Base-by-base conservation (phyloP, 2,888 invertebrate species). In the Drosophila pegasa region DNA sequence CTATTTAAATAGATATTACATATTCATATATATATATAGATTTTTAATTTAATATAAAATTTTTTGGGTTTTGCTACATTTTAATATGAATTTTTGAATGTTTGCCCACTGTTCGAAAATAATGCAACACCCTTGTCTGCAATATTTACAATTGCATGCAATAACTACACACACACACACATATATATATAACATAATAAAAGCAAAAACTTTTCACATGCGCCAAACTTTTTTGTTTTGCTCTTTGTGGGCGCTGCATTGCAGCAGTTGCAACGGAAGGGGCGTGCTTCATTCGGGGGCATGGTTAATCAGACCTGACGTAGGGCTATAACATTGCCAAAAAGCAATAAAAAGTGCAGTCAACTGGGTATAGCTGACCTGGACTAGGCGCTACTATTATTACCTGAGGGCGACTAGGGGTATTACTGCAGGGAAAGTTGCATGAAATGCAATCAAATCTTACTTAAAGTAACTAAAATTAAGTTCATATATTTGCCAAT, bases 221-320 rank as follows among this genome's bases (percentile, higher is more conserved):
- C 60, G 48, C 58, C 43, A 58, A 58, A 56, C 33, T 50, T 62
- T 56, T 66, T 63, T 55, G 51, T 63, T 60, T 57, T 45, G 60
- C 25, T 31, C 3, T 12, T 25, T n/a, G 40, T 48, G 63, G 56
- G 51, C 60, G 51, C 60, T 64, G 58, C 66, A 64, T 29, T 61
- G 56, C 50, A 41, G 33, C 50, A 37, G 40, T 43, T 54, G 71
- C 55, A 45, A 48, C 55, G n/a, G n/a, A n/a, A 55, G 43, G 31
- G 45, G 57, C 61, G 43, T 27, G 54, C 61, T n/a, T 33, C 37
- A 38, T 54, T 43, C 48, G 40, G 62, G 74, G 68, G 62, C 75
- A 68, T 68, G 74, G 75, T 73, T 75, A 78, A 68, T 78, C 75
- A 60, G 72, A 43, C 55, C 41, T 60, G 40, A 38, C 52, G 40